Percentiles rank a stretch among this genome's conserved stretches.
phyloP scores from a whole-genome alignment of 2,888 invertebrate species.

The Drosophila algonquin region DNA sequence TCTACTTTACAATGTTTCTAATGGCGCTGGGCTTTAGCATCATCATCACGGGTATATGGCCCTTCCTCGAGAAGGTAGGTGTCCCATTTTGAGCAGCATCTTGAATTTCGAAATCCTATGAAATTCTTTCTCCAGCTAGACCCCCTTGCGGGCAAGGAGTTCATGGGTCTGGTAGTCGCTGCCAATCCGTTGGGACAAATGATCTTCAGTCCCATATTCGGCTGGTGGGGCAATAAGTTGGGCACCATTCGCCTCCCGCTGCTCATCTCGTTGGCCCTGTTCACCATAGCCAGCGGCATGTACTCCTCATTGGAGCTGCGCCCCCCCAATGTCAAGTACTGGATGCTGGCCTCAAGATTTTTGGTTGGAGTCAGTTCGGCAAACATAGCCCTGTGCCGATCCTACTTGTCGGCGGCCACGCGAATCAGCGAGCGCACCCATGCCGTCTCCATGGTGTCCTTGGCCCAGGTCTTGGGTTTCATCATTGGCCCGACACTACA shows the following conservation, averaged over 20 bases:
- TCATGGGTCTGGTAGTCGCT: conserved; percentile 92
- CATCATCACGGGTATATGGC: conserved; percentile 94
- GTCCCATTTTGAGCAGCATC: background rate
- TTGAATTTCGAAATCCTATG: background rate
- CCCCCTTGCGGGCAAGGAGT: conserved; percentile 91
- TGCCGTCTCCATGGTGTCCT: conserved; percentile 92
- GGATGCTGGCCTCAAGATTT: conserved; percentile 91
- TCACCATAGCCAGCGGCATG: conserved; percentile 89
- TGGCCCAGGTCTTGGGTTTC: conserved; percentile 94
- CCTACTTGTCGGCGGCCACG: conserved; percentile 94
- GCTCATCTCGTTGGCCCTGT: conserved; percentile 88
- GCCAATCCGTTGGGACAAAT: conserved; percentile 95
- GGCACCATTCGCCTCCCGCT: conserved; percentile 90
- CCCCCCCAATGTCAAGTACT: conserved; percentile 87
- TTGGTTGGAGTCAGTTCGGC: conserved; percentile 92
- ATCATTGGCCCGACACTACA: conserved; percentile 93
- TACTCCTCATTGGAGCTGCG: conserved; percentile 91
- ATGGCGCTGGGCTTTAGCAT: conserved; percentile 95
- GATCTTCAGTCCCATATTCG: conserved; percentile 92
- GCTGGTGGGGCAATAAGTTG: conserved; percentile 92
- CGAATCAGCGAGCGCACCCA: conserved; percentile 90
- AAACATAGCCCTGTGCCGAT: conserved; percentile 92
- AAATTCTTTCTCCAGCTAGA: conserved; percentile 87
- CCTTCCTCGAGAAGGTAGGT: conserved; percentile 91
- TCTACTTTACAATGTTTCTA: conserved; percentile 95